A percentile compares a stretch with the other conserved stretches of the same genome.
These are phyloP conservation scores for Xanthia icteritia DNA, from an alignment of 2,888 invertebrate species.

Conservation along the genomic window DNA sequence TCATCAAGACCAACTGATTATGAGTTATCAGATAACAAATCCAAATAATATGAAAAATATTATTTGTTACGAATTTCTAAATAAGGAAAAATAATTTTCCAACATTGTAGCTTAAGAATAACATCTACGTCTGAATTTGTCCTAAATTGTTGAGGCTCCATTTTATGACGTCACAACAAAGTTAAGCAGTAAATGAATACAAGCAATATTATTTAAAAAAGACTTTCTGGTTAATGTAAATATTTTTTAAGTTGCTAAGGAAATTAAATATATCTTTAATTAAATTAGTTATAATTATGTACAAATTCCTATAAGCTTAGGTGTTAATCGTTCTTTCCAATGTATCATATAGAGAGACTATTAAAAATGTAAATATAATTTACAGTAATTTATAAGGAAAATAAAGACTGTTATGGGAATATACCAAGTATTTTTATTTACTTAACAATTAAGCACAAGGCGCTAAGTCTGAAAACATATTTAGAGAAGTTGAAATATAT, in stretches of 20 bases:
- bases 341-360: constrained; percentile 61
- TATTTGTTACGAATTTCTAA: constrained; percentile 27
- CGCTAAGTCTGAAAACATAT: not conserved
- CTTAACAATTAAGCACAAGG: constrained; percentile 26
- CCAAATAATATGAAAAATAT: constrained; percentile 36
- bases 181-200: constrained; percentile 31
- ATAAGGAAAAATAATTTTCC: constrained; percentile 17
- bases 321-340: constrained; percentile 60
- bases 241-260: constrained; percentile 52
- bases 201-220: constrained; percentile 44
- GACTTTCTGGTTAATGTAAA: constrained; percentile 56
- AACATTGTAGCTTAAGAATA: constrained; percentile 13
- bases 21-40: constrained; percentile 31
- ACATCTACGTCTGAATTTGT: constrained; percentile 1
- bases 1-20: constrained; percentile 33
- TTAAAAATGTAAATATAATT: constrained; percentile 74
- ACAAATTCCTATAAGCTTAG: constrained; percentile 62
- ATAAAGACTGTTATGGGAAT: constrained; percentile 89
- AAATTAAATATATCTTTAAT: constrained; percentile 61
- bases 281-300: constrained; percentile 59
- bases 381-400: constrained; percentile 79
- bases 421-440: constrained; percentile 56
- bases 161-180: constrained; percentile 18
- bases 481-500: not conserved
- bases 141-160: constrained; percentile 27